Percentiles rank a stretch among this genome's conserved stretches.
phyloP scores from a whole-genome alignment of 2,113 vertebrate genomes.

The Syrrhaptes paradoxus region DNA sequence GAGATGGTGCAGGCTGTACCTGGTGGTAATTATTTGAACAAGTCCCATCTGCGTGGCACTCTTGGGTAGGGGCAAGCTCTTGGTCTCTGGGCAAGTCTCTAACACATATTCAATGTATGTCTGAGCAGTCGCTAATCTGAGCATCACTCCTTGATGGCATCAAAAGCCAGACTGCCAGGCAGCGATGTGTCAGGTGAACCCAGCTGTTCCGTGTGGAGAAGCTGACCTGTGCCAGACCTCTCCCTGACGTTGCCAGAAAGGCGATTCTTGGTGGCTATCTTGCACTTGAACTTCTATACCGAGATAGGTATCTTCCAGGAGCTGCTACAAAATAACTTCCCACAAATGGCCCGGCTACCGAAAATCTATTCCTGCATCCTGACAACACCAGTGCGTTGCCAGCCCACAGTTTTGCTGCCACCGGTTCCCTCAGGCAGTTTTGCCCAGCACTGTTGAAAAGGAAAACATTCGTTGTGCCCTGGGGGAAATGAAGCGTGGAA shows the following conservation, averaged over 20 bases:
- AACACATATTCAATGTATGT: accelerated
- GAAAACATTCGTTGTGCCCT: neutral
- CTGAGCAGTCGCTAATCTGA: neutral
- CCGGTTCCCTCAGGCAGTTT: neutral
- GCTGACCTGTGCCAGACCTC: neutral
- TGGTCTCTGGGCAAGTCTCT: neutral
- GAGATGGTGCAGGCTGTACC: neutral
- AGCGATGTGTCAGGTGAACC: neutral
- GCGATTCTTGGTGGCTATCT: neutral
- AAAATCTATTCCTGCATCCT: neutral
- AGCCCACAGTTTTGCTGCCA: neutral
- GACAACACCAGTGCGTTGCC: neutral
- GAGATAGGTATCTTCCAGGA: neutral
- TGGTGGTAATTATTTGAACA: neutral
- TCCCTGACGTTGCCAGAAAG: neutral
- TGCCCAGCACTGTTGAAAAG: slow-evolving; percentile 7
- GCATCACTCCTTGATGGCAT: neutral
- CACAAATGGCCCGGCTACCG: neutral
- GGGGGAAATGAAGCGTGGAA: slow-evolving; percentile 26
- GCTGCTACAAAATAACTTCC: neutral
- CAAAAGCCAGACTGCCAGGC: accelerated
- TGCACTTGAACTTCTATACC: neutral
- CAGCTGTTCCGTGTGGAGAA: neutral
- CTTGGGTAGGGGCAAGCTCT: neutral
- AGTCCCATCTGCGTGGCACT: neutral